phyloP scores from a whole-genome alignment of 2,888 invertebrate genomes.

The Sphaeridia pumilis region DNA sequence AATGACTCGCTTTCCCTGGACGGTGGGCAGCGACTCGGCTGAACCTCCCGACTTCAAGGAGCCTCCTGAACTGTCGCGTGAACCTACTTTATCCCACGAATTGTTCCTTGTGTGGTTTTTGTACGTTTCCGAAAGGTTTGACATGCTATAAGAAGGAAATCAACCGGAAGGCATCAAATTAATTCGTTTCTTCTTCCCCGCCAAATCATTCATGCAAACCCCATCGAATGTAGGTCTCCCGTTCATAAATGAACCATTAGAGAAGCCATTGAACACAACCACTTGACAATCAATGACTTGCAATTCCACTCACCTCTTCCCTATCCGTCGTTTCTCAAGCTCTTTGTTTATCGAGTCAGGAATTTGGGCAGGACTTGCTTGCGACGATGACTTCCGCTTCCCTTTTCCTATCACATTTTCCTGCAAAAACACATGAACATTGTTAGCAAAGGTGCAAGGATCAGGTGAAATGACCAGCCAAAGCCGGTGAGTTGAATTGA shows the following conservation, averaged over 20 bases:
- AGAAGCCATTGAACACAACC: too few relatives aligned
- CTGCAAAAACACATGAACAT: too few relatives aligned
- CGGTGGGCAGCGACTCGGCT: slow-evolving; percentile 31
- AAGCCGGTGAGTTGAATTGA: not conserved
- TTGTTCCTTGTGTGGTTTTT: slow-evolving; percentile 33
- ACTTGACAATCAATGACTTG: too few relatives aligned
- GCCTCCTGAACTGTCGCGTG: slow-evolving; percentile 33
- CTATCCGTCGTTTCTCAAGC: slow-evolving; percentile 52
- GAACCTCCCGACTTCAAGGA: slow-evolving; percentile 34
- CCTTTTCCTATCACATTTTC: not conserved
- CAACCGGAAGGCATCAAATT: not conserved
- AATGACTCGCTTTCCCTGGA: slow-evolving; percentile 34
- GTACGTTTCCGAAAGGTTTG: slow-evolving; percentile 26
- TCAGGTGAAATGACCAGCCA: not conserved
- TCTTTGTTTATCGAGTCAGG: slow-evolving; percentile 56
- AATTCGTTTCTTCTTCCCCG: not conserved
- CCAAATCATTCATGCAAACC: too few relatives aligned
- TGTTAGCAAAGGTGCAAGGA: too few relatives aligned
- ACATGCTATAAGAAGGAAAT: slow-evolving; percentile 13
- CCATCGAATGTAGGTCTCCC: too few relatives aligned
- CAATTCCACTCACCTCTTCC: slow-evolving; percentile 40
- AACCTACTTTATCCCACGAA: slow-evolving; percentile 35
- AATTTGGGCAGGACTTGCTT: slow-evolving; percentile 43
- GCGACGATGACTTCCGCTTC: slow-evolving; percentile 26
- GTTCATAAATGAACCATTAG: too few relatives aligned